Evolutionary conservation across 1,140 invertebrate genomes (phyloP).

Genomic region (Conus ventricosus): DNA sequence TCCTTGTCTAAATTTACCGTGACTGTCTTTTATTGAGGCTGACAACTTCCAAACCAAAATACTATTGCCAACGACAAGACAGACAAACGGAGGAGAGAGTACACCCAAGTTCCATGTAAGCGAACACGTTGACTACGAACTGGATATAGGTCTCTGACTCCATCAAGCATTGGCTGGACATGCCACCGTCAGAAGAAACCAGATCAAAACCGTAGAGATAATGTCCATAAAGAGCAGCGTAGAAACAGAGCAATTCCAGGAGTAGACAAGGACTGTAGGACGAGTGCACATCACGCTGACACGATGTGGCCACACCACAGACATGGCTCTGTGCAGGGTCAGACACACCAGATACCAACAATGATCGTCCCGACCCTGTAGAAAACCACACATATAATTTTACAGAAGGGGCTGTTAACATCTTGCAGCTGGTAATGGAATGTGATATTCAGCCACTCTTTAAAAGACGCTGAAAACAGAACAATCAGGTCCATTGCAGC

Average conservation of each 20-base stretch:
- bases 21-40: neutral
- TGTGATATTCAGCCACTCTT: neutral
- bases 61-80: neutral
- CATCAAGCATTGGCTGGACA: neutral
- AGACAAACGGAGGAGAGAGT: neutral
- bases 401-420: neutral
- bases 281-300: neutral
- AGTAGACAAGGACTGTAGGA: neutral
- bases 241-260: neutral
- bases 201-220: neutral
- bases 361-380: neutral
- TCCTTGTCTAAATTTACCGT: neutral
- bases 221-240: neutral
- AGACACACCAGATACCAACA: neutral
- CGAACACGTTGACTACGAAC: neutral
- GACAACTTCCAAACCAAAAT: neutral
- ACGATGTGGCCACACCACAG: constrained; percentile 17
- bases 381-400: neutral
- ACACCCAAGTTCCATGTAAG: neutral
- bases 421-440: neutral
- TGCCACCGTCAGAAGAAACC: too few species aligned
- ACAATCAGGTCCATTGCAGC: constrained; percentile 1
- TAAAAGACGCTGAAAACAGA: neutral
- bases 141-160: neutral
- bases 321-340: constrained; percentile 7